Evolutionary conservation across 2,113 vertebrate species (phyloP).

Genomic region (Thryonomys swinderianus): DNA sequence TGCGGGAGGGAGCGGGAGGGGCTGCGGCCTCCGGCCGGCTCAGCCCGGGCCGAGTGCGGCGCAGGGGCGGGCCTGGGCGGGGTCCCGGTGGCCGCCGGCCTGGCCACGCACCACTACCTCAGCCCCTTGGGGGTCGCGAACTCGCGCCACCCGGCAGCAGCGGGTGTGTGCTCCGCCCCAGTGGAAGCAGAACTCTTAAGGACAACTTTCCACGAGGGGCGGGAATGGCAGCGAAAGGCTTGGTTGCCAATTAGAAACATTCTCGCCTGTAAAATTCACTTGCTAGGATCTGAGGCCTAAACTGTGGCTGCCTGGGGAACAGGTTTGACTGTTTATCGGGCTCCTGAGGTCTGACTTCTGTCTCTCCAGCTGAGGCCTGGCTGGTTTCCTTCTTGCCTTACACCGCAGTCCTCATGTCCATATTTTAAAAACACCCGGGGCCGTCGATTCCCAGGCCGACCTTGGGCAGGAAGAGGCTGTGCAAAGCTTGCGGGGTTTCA

Average conservation of each 20-base stretch:
- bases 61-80: background rate
- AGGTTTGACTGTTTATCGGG: background rate
- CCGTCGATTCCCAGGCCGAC: background rate
- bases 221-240: conserved; percentile 28
- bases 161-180: background rate
- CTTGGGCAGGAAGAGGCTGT: background rate
- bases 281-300: background rate
- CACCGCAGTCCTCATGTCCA: background rate
- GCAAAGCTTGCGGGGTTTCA: background rate
- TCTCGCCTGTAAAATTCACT: background rate
- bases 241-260: conserved; percentile 25
- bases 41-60: background rate
- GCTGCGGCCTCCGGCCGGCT: background rate
- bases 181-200: conserved; percentile 55
- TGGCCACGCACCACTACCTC: background rate
- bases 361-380: background rate
- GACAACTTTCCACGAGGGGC: conserved; percentile 39
- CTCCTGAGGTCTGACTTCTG: background rate
- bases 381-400: background rate
- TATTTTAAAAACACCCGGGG: background rate
- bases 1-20: conserved; percentile 33
- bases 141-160: background rate
- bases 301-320: background rate
- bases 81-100: background rate
- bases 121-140: background rate